A percentile compares a stretch with the other conserved stretches of the same genome.
phyloP scores from a whole-genome alignment of 2,888 invertebrate species.

The Coleophora flavipennella region DNA sequence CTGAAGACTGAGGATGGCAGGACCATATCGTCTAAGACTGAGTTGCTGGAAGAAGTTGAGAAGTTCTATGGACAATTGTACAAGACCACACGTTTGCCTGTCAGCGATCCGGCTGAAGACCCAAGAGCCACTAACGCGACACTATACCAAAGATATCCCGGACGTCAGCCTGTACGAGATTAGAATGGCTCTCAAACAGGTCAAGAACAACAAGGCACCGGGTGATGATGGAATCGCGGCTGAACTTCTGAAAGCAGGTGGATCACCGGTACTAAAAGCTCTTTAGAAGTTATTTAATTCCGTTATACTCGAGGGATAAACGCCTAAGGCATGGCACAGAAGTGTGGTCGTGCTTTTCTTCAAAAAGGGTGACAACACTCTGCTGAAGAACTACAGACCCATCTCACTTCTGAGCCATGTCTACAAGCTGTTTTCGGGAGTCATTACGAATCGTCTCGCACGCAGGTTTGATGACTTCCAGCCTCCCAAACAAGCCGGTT shows the following conservation, averaged over 20 bases:
- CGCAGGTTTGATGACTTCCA: slow-evolving; percentile 3
- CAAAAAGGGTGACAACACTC: background rate
- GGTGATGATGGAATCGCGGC: slow-evolving; percentile 4
- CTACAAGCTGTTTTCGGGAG: slow-evolving; percentile 8
- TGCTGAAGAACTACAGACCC: slow-evolving; percentile 3
- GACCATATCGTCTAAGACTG: slow-evolving; percentile 6
- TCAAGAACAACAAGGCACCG: slow-evolving; percentile 8
- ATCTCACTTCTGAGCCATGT: slow-evolving; percentile 7
- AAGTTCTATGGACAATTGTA: slow-evolving; percentile 2
- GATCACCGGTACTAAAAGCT: background rate
- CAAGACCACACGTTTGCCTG: slow-evolving; percentile 1
- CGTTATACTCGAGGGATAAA: background rate
- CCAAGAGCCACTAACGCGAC: slow-evolving; percentile 3
- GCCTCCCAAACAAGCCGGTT: slow-evolving; percentile 1
- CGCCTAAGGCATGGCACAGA: background rate
- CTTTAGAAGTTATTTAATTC: background rate
- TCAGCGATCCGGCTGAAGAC: background rate
- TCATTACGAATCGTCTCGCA: slow-evolving; percentile 2
- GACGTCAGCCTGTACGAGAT: slow-evolving; percentile 8
- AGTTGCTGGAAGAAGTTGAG: slow-evolving; percentile 6
- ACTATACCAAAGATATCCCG: slow-evolving; percentile 4
- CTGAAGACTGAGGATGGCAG: slow-evolving; percentile 8
- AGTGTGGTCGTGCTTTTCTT: background rate
- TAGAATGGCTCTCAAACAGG: slow-evolving; percentile 9
- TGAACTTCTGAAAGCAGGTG: slow-evolving; percentile 2